phyloP scores from a whole-genome alignment of 2,113 vertebrate species.

The Elachura formosa region DNA sequence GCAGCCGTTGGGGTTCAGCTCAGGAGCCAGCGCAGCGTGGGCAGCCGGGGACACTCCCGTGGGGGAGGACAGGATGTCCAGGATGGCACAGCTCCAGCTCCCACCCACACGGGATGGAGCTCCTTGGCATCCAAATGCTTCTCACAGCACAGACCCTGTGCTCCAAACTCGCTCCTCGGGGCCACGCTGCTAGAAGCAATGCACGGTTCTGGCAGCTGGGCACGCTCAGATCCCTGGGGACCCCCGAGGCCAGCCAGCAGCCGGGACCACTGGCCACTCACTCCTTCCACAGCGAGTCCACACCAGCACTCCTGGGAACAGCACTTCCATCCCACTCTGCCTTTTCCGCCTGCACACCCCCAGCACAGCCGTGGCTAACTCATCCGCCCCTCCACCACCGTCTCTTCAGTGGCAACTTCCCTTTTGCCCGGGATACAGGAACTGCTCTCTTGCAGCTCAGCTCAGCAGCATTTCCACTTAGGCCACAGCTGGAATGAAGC shows the following conservation, averaged over 20 bases:
- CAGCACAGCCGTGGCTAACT: rapidly evolving
- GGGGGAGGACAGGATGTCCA: rapidly evolving
- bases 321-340: rapidly evolving
- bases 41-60: neutral
- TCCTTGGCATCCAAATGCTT: rapidly evolving
- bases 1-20: neutral
- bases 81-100: neutral
- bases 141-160: rapidly evolving
- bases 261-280: rapidly evolving
- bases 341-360: neutral
- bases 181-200: rapidly evolving
- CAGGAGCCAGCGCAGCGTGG: neutral
- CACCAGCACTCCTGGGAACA: rapidly evolving
- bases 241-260: rapidly evolving
- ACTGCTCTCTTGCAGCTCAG: rapidly evolving
- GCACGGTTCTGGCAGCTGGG: no score
- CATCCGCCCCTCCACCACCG: rapidly evolving
- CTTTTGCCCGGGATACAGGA: rapidly evolving
- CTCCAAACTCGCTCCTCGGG: no score
- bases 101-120: rapidly evolving
- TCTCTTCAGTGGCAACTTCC: rapidly evolving
- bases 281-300: rapidly evolving
- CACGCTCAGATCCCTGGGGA: rapidly evolving
- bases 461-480: rapidly evolving
- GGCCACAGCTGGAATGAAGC: neutral